Base-by-base conservation (phyloP, 1,140 invertebrate genomes). In the Planococcus citri region DNA sequence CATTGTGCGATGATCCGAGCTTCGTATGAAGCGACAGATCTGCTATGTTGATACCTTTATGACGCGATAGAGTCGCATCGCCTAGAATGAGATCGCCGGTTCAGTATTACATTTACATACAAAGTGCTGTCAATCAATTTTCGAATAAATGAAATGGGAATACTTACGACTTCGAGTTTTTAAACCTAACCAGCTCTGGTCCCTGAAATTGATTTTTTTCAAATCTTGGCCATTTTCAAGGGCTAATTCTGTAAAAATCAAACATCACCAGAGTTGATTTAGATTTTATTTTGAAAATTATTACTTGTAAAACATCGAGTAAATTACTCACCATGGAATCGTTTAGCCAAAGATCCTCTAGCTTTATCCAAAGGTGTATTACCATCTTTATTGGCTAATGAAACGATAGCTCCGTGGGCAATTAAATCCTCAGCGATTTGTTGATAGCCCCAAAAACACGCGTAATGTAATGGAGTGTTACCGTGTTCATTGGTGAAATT, bases 401-500 rank as follows among this genome's bases (percentile, higher is more conserved):
- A 89, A 0, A 98, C 91, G 10, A 94, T 81, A 6, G 94, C 94
- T 27, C 95, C 96, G 73, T 90, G 87, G 71, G 89, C 84, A 0
- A 99, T 88, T 17, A 99, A 81, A 79, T 98, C 95, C 79, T 98
- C 95, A 4, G 94, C 92, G 58, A 99, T 88, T 41, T 87, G 84
- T 74, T 89, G 87, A 78, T 95, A 96, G 20, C 91, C 91, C 96
- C 96, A 99, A 80, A 99, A 99, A 77, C 95, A 98, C 1, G 97
- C 95, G 78, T 99, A 99, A 78, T 99, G 97, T 10, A 99, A 79
- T 0, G 97, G 93, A 0, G 95, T 95, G 78, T 99, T 99, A 1
- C 97, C 97, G 80, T 99, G 97, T 79, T 99, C 97, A 78, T 99
- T 99, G 3, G 94, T 91, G 38, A 95, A 94, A 82, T 99, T 98